Evolutionary conservation across 2,888 invertebrate genomes (phyloP), one percentile per base, ranked within the genome.

Genomic region (Amphipyra berbera): DNA sequence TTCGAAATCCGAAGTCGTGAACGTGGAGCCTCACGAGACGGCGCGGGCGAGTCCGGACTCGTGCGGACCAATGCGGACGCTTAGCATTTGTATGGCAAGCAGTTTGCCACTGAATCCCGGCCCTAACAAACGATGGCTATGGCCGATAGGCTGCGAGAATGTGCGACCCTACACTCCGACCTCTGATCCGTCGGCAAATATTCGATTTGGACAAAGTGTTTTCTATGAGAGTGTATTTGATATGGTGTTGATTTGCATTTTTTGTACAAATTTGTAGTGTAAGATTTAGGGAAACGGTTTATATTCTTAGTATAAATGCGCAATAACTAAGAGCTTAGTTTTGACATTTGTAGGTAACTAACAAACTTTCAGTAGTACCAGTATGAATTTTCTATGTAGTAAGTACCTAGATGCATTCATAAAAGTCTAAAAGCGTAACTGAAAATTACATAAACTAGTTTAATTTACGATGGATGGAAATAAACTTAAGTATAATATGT

Each of bases 31-130:
- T 81, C 83, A 59, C 68, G 80, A 79, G 83, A 80, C 76, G 72
- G 15, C 14, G 50, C 63, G 66, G 62, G 21, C 53, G 68, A 55
- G 47, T 47, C 57, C 67, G 67, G 56, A 63, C 62, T 66, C 49
- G 21, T 15, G 52, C 63, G 64, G 57, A 52, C 72, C 75, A 61
- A 61, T 63, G 67, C 70, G 65, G 65, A 59, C 70, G 75, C 78
- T 85, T 86, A 81, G 84, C 87, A 84, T 83, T 83, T 84, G 79
- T 84, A 84, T 82, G 73, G 75, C 72, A 71, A 76, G 77, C 81
- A 81, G 82, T 83, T 82, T 80, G 79, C 76, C 42, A 67, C 72
- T 60, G 66, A 68, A 77, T 77, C 76, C 72, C 60, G 44, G 42
- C 27, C 59, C 73, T 76, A 76, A 80, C 82, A 73, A 79, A 80